These are phyloP conservation scores for Stenolophus ochropezus DNA, from an alignment of 2,888 invertebrate species.

Conservation along the genomic window DNA sequence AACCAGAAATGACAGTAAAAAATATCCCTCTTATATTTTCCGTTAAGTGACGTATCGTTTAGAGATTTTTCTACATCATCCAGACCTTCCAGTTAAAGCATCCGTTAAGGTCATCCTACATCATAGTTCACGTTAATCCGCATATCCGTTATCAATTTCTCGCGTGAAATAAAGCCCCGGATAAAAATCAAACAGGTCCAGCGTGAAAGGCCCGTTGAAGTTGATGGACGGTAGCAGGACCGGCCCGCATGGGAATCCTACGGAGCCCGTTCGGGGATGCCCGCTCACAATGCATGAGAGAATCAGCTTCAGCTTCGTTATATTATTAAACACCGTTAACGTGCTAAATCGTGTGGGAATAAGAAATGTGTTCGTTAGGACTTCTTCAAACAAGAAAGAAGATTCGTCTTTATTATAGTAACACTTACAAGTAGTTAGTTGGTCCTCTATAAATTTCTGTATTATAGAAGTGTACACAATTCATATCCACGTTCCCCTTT, in stretches of 20 bases:
- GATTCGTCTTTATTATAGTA: too few species aligned
- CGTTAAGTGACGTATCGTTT: neutral
- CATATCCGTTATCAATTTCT: neutral
- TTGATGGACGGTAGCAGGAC: neutral
- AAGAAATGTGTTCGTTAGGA: too few species aligned
- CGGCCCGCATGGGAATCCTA: neutral
- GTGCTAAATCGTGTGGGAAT: neutral
- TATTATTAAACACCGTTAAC: slow-evolving; percentile 15
- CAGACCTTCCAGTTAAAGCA: neutral
- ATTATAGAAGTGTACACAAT: too few species aligned
- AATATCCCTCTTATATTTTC: too few species aligned
- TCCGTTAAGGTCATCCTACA: neutral
- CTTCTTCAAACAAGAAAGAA: too few species aligned
- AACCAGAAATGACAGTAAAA: too few species aligned
- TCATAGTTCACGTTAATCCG: neutral
- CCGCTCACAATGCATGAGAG: slow-evolving; percentile 22
- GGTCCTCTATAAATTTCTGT: too few species aligned
- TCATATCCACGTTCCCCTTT: too few species aligned
- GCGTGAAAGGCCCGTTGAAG: neutral
- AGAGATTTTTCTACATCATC: neutral
- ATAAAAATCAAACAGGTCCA: slow-evolving; percentile 40
- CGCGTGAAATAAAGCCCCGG: neutral
- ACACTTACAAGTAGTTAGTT: too few species aligned
- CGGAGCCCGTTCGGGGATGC: neutral
- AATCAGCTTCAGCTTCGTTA: slow-evolving; percentile 5